Percentiles rank a stretch among this genome's conserved stretches.
phyloP scores from a whole-genome alignment of 2,888 invertebrate genomes.

The Callosobruchus maculatus region DNA sequence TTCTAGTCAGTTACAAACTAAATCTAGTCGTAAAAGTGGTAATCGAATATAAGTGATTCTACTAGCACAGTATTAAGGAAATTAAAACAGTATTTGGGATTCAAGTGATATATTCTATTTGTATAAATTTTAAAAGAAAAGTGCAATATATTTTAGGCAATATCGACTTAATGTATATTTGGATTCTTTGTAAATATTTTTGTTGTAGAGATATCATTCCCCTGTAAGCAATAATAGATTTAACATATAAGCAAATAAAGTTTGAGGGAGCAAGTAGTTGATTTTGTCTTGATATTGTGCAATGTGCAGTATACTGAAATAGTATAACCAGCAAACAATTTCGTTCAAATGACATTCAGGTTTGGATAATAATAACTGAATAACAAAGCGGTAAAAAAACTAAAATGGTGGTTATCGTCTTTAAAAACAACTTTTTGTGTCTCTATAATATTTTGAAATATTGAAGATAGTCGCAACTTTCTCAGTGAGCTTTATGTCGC shows the following conservation, averaged over 20 bases:
- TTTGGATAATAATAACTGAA: too few species aligned
- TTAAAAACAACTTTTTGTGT: too few species aligned
- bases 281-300: too few species aligned
- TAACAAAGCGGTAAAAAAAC: too few species aligned
- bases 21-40: not conserved
- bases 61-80: slow-evolving; percentile 42
- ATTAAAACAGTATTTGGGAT: slow-evolving; percentile 44
- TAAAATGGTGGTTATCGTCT: too few species aligned
- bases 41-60: not conserved
- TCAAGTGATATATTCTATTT: slow-evolving; percentile 41
- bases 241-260: slow-evolving; percentile 4
- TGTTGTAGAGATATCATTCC: slow-evolving; percentile 26
- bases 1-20: slow-evolving; percentile 22
- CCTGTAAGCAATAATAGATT: slow-evolving; percentile 33
- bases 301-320: not conserved
- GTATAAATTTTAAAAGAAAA: slow-evolving; percentile 29
- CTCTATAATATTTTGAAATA: too few species aligned
- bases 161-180: slow-evolving; percentile 25
- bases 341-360: too few species aligned
- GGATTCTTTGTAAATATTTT: slow-evolving; percentile 28
- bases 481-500: too few species aligned
- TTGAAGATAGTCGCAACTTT: too few species aligned
- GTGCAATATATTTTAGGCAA: slow-evolving; percentile 49
- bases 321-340: not conserved
- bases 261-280: not conserved